phyloP scores from a whole-genome alignment of 2,888 invertebrate species.

The Sturmia bella region DNA sequence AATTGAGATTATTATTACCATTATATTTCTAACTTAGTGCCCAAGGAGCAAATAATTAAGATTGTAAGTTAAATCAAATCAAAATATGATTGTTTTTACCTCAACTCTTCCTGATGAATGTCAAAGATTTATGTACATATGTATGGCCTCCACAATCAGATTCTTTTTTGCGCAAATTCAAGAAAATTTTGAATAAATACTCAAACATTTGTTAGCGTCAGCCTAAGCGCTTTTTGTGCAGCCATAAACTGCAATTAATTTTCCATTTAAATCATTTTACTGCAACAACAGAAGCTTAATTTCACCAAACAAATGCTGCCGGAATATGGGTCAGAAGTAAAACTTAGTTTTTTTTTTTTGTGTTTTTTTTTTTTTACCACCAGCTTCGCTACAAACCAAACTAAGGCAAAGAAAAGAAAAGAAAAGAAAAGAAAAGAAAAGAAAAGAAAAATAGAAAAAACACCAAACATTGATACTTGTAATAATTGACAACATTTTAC shows the following conservation, averaged over 20 bases:
- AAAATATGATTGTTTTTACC: too few species aligned
- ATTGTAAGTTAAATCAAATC: too few species aligned
- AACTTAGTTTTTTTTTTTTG: constrained; percentile 53
- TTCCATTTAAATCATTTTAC: constrained; percentile 40
- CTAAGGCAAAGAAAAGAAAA: background rate
- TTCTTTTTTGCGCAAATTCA: too few species aligned
- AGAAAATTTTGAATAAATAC: too few species aligned
- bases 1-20: too few species aligned
- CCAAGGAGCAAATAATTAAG: too few species aligned
- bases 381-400: constrained; percentile 7
- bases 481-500: constrained; percentile 62
- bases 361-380: constrained; percentile 32
- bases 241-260: constrained; percentile 23
- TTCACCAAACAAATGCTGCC: constrained; percentile 36
- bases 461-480: constrained; percentile 2
- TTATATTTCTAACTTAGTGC: too few species aligned
- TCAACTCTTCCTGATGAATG: too few species aligned
- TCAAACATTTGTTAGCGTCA: constrained; percentile 2
- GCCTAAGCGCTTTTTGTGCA: constrained; percentile 5
- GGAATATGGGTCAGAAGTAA: constrained; percentile 67
- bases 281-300: constrained; percentile 39
- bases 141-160: too few species aligned
- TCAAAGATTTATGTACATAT: too few species aligned
- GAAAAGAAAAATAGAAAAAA: background rate
- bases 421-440: too few species aligned